Conservation (phyloP, 2,113 vertebrate species). For the Colossoma macropomum region DNA sequence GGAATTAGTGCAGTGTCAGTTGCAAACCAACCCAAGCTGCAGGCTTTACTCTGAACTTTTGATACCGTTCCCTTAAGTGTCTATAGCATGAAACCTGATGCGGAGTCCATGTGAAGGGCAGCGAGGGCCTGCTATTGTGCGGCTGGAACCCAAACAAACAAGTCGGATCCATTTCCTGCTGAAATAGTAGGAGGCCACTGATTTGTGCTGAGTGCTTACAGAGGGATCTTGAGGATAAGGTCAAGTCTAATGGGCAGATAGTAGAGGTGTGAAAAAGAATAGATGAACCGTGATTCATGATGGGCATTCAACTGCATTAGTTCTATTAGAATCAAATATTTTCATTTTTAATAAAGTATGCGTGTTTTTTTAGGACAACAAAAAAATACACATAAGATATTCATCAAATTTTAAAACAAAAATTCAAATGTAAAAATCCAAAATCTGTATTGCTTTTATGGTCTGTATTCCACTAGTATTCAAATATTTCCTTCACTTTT, state of each 20-base stretch:
- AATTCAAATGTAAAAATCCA: too few relatives aligned
- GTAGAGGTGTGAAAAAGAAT: background rate
- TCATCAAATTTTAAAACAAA: too few relatives aligned
- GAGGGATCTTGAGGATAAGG: conserved; percentile 74
- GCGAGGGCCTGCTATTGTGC: conserved; percentile 25
- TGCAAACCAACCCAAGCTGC: conserved; percentile 17
- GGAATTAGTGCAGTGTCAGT: conserved; percentile 35
- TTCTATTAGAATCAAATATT: too few relatives aligned
- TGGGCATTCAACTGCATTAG: too few relatives aligned
- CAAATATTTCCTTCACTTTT: too few relatives aligned
- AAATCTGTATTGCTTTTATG: too few relatives aligned
- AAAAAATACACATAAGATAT: too few relatives aligned
- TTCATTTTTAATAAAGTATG: too few relatives aligned
- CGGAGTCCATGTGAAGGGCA: conserved; percentile 31
- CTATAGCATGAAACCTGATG: conserved; percentile 32
- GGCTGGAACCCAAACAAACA: conserved; percentile 52
- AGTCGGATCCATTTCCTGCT: conserved; percentile 43
- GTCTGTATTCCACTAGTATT: too few relatives aligned
- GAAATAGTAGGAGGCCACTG: conserved; percentile 49
- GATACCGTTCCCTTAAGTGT: background rate
- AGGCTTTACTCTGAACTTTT: conserved; percentile 32
- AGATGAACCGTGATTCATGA: background rate
- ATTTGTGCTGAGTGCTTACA: conserved; percentile 64
- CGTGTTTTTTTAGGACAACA: too few relatives aligned
- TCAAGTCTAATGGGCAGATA: conserved; percentile 80